phyloP scores from a whole-genome alignment of 2,797 vertebrate species.

The Lacerta bilineata region DNA sequence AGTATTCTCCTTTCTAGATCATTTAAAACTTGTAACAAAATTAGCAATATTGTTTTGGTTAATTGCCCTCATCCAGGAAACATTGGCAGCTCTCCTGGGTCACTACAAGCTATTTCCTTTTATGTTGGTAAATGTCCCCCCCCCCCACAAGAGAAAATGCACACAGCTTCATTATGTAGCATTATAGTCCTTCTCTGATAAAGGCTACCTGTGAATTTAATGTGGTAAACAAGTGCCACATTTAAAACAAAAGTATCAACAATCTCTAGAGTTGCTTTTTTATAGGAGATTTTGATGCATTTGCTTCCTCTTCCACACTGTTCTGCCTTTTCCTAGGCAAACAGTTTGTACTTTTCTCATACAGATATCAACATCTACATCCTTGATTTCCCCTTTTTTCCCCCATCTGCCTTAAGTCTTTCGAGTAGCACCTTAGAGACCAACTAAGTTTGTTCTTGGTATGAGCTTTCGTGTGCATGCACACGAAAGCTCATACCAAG shows the following conservation, averaged over 20 bases:
- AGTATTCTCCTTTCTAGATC: slow-evolving; percentile 57
- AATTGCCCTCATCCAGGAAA: slow-evolving; percentile 62
- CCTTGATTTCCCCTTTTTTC: slow-evolving; percentile 23
- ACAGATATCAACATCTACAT: slow-evolving; percentile 21
- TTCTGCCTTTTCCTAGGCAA: slow-evolving; percentile 27
- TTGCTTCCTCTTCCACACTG: slow-evolving; percentile 26
- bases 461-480: no score
- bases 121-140: slow-evolving; percentile 31
- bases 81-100: slow-evolving; percentile 35
- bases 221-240: slow-evolving; percentile 34
- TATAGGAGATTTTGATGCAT: slow-evolving; percentile 28
- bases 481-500: no score
- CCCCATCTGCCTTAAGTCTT: neutral
- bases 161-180: slow-evolving; percentile 24
- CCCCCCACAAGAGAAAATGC: slow-evolving; percentile 39
- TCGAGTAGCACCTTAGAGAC: no score
- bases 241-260: slow-evolving; percentile 34
- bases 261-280: slow-evolving; percentile 41
- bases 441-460: no score
- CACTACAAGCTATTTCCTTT: slow-evolving; percentile 53
- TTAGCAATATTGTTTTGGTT: slow-evolving; percentile 65
- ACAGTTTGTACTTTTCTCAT: slow-evolving; percentile 44
- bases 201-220: slow-evolving; percentile 49
- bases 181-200: slow-evolving; percentile 34
- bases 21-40: slow-evolving; percentile 64